These are phyloP conservation scores for Pandemis corylana DNA, from an alignment of 2,888 invertebrate species.

Conservation along the genomic window DNA sequence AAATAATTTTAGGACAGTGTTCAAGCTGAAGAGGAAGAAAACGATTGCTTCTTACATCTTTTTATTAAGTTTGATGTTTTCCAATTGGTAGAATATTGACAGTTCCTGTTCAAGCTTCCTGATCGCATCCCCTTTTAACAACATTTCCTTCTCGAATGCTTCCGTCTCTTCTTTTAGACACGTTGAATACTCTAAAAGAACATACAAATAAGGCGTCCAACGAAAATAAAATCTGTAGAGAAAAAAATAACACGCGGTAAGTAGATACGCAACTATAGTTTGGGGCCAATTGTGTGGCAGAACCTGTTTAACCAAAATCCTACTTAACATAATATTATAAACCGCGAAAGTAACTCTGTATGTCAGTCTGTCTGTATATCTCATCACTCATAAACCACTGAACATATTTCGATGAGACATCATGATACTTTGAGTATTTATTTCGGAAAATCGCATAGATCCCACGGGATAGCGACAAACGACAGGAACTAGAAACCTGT, in stretches of 20 bases:
- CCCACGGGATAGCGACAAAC: no score
- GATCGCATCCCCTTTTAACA: conserved; percentile 61
- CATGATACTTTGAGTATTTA: no score
- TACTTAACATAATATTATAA: no score
- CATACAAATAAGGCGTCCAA: background rate
- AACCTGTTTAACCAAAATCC: no score
- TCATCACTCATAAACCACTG: no score
- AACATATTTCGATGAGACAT: no score
- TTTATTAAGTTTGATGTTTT: conserved; percentile 56
- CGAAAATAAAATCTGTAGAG: background rate
- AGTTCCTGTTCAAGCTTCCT: conserved; percentile 49
- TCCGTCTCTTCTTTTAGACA: conserved; percentile 63
- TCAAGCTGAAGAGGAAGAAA: background rate
- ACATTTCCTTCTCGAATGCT: conserved; percentile 58
- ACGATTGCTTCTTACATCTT: conserved; percentile 62
- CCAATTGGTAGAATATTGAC: conserved; percentile 30
- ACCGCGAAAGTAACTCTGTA: no score
- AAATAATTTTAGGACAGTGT: background rate
- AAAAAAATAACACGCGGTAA: background rate
- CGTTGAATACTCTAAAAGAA: conserved; percentile 54
- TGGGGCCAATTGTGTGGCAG: no score
- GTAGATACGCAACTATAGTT: no score
- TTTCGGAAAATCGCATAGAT: no score
- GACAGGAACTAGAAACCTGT: conserved; percentile 55
- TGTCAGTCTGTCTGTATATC: no score